Evolutionary conservation across 1,140 invertebrate species (phyloP), one percentile per base, ranked within the genome.

Genomic region (Drosophila arawakana): DNA sequence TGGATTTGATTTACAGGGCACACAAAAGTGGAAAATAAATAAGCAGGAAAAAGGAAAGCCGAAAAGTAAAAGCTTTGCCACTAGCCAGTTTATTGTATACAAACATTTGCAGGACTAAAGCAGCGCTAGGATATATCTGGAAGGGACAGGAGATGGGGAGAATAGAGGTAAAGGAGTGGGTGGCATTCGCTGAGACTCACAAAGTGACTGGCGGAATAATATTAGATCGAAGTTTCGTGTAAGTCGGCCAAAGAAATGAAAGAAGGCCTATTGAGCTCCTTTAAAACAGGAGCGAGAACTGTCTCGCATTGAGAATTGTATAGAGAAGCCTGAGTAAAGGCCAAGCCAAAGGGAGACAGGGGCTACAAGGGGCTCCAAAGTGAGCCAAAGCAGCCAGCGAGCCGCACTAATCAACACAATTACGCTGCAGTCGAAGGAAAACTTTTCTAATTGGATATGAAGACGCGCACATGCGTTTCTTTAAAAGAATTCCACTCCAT

Each of bases 381-480:
- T 10, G 5, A 55, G 52, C 7, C 13, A 57, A 41, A 39, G 37
- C 35, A 79, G 57, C 71, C 82, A 85, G 83, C 82, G 79, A 85
- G 83, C 84, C 83, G 80, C 77, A 88, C 84, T 89, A 89, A 89
- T 89, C 84, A 89, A 90, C 81, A 90, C 81, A 84, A 89, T 89
- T 89, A 89, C 85, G 74, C 47, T 78, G 74, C 83, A 89, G 84
- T 73, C 76, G 80, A 78, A 81, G 69, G 74, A 90, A 89, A 89
- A 89, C 84, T 89, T 89, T 84, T 84, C 84, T 89, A 89, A 89
- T 89, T 89, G 84, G 78, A 89, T 89, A 89, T 89, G 84, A 89
- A 89, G 85, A 90, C 69, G 85, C 84, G 84, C 84, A 89, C 84
- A 89, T 89, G 84, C 84, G 84, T 84, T 89, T 75, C 80, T 73